Evolutionary conservation across 2,797 vertebrate species (phyloP), one percentile per base, ranked within the genome.

Genomic region (Crenuchus spilurus): DNA sequence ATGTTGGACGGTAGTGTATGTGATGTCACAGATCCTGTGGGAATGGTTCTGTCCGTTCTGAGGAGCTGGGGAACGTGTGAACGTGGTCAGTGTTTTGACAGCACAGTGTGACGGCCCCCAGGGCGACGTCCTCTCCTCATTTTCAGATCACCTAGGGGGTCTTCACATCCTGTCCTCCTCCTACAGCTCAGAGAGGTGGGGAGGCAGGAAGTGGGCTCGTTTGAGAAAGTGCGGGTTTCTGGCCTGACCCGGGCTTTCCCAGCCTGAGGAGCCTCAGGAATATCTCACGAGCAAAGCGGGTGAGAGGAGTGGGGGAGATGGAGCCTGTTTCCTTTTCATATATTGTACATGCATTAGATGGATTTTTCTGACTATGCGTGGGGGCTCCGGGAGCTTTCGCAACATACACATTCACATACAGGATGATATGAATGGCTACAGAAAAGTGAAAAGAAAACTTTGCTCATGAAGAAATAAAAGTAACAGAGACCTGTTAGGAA

Each of bases 11-110:
- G 7, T 22, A 9, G 10, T 6, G 20, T 22, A 24, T 28, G 57
- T 60, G 33, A 41, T 37, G 62, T 80, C 74, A 57, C 68, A 72
- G 74, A 48, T 62, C 67, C 70, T 72, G 68, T 78, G 74, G 55
- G 72, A 72, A 57, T 80, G 80, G 87, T 69, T 57, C 78, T 85
- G 81, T 76, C 81, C 87, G 88, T 86, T 82, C 88, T 81, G 87
- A 88, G 80, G 79, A 83, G 60, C 42, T 60, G 87, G 88, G 90
- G 85, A 89, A 81, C 84, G 79, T 78, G 85, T 77, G 85, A 84
- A 90, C 81, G 91, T 80, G 37, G 7, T 14, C 87, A 88, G 86
- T 91, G 89, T 91, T 92, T 92, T 92, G 91, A 92, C 91, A 85
- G 79, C 60, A 39, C 81, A 76, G 82, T 75, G 90, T 86, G 87